Evolutionary conservation across 2,888 invertebrate genomes (phyloP).

Genomic region (Allacma fusca): DNA sequence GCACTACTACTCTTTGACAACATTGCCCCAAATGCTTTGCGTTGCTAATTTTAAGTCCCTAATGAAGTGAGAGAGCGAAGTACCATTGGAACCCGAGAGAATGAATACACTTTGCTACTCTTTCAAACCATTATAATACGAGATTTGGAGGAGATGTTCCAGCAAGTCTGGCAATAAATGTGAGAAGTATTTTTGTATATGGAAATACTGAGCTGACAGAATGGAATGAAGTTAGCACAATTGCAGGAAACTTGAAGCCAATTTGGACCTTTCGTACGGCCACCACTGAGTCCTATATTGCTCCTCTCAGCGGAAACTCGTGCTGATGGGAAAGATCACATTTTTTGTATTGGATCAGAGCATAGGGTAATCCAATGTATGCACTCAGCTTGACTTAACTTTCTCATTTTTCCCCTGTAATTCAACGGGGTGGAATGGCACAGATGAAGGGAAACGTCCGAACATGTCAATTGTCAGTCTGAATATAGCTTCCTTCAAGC

Average conservation of each 20-base stretch:
- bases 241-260: conserved; percentile 16
- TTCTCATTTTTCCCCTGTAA: not conserved
- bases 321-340: not conserved
- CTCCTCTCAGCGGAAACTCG: not conserved
- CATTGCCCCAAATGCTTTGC: no score
- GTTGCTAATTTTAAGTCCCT: no score
- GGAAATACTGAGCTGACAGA: not conserved
- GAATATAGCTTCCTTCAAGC: not conserved
- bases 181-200: not conserved
- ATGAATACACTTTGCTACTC: no score
- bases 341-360: not conserved
- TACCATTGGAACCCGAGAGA: no score
- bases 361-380: not conserved
- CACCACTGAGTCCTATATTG: not conserved
- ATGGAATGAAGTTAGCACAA: not conserved
- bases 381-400: not conserved
- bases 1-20: not conserved
- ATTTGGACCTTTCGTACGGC: not conserved
- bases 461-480: not conserved
- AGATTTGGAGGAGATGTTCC: no score
- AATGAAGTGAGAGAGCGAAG: no score
- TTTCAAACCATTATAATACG: not conserved
- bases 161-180: no score
- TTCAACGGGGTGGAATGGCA: not conserved
- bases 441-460: not conserved